Evolutionary conservation across 2,888 invertebrate genomes (phyloP).

Genomic region (Hirtodrosophila trivittata): DNA sequence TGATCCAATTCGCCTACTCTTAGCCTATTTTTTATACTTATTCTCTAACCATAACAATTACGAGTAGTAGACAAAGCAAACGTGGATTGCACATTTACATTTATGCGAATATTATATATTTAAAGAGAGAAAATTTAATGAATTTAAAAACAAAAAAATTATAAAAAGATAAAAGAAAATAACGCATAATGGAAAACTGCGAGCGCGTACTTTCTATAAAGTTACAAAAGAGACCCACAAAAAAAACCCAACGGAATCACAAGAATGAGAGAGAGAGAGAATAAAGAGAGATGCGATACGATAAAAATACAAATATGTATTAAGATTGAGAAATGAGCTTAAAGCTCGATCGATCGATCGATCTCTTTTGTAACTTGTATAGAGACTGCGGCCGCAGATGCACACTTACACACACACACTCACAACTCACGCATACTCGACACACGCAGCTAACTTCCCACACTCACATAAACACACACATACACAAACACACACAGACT

Average conservation of each 20-base stretch:
- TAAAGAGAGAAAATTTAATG: conserved; percentile 23
- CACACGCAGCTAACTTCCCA: conserved; percentile 38
- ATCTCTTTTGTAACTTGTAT: conserved; percentile 81
- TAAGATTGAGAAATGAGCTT: conserved; percentile 41
- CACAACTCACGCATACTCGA: conserved; percentile 28
- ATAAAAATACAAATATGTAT: neutral
- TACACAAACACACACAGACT: conserved; percentile 29
- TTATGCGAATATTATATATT: conserved; percentile 48
- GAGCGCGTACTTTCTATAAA: conserved; percentile 82
- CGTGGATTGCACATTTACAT: conserved; percentile 39
- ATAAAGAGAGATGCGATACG: conserved; percentile 16
- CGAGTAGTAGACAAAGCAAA: conserved; percentile 33
- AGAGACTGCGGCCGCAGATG: conserved; percentile 79
- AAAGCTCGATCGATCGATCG: conserved; percentile 39
- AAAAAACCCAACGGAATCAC: conserved; percentile 3
- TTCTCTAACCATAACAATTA: conserved; percentile 20
- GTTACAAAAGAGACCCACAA: conserved; percentile 71
- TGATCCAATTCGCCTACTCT: conserved; percentile 29
- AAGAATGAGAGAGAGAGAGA: conserved; percentile 8
- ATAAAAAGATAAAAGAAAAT: conserved; percentile 23
- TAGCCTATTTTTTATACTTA: conserved; percentile 48
- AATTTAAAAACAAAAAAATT: conserved; percentile 29
- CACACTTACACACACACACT: conserved; percentile 37
- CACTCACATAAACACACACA: conserved; percentile 17
- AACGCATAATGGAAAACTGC: conserved; percentile 52